A percentile compares a stretch with the other conserved stretches of the same genome.
These are phyloP conservation scores for Synanthedon myopaeformis DNA, from an alignment of 2,888 invertebrate species.

Conservation along the genomic window DNA sequence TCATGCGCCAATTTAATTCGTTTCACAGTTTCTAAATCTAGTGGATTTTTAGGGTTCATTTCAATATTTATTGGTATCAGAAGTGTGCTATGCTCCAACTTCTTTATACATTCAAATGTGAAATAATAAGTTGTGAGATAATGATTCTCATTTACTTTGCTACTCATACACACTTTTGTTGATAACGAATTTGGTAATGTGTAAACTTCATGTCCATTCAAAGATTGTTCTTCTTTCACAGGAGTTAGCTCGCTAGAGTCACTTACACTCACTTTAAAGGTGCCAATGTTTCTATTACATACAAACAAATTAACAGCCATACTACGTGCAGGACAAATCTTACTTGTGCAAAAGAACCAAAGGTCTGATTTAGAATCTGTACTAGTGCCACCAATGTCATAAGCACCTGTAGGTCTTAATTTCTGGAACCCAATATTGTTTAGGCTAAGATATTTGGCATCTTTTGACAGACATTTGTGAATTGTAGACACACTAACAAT, in stretches of 20 bases:
- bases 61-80: conserved; percentile 34
- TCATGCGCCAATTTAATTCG: conserved; percentile 38
- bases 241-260: conserved; percentile 15
- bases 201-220: conserved; percentile 5
- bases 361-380: conserved; percentile 28
- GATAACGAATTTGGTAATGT: conserved; percentile 15
- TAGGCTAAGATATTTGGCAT: conserved; percentile 17
- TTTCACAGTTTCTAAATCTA: conserved; percentile 26
- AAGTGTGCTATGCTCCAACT: conserved; percentile 19
- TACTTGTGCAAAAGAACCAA: conserved; percentile 46
- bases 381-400: conserved; percentile 43
- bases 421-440: conserved; percentile 11
- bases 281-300: conserved; percentile 29
- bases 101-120: conserved; percentile 14
- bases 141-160: conserved; percentile 26
- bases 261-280: conserved; percentile 31
- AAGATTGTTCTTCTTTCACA: conserved; percentile 7
- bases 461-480: conserved; percentile 27
- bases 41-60: conserved; percentile 19
- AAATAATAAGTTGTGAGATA: conserved; percentile 40
- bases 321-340: conserved; percentile 29
- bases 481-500: conserved; percentile 21
- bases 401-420: conserved; percentile 21
- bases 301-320: conserved; percentile 46
- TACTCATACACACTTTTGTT: conserved; percentile 25